Evolutionary conservation across 2,797 vertebrate genomes (phyloP).

Genomic region (Threskiornis aethiopicus): DNA sequence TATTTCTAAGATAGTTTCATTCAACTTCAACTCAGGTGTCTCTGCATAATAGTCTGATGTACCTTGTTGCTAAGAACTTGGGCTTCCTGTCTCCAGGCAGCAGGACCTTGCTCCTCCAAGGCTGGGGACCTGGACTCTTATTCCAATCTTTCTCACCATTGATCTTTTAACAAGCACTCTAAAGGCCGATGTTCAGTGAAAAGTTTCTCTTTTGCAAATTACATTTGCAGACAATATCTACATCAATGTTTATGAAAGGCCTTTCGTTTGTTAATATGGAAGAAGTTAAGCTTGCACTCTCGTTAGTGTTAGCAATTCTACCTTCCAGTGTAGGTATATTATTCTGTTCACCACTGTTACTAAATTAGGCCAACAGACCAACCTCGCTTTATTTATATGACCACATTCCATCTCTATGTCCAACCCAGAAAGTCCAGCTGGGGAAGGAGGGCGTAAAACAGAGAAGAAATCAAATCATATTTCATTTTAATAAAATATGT

Average conservation of each 20-base stretch:
- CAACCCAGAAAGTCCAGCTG: background rate
- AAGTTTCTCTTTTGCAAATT: background rate
- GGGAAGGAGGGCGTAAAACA: background rate
- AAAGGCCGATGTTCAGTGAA: background rate
- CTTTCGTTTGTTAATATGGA: background rate
- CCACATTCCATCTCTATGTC: background rate
- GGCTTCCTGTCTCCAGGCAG: fast-evolving
- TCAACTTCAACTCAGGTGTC: background rate
- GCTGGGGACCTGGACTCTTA: background rate
- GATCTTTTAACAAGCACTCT: background rate
- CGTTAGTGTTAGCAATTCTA: background rate
- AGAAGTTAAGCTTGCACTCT: background rate
- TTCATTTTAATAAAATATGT: background rate
- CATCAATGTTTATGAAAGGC: background rate
- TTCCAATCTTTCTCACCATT: background rate
- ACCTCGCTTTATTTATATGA: background rate
- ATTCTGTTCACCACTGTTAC: background rate
- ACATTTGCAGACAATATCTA: background rate
- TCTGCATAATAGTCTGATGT: background rate
- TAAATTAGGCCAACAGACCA: background rate
- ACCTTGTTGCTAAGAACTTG: background rate
- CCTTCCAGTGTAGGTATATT: background rate
- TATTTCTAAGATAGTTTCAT: background rate
- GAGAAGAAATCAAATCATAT: background rate
- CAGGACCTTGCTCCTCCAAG: background rate